Conservation (phyloP, 2,113 vertebrate species). For the Hucho hucho region DNA sequence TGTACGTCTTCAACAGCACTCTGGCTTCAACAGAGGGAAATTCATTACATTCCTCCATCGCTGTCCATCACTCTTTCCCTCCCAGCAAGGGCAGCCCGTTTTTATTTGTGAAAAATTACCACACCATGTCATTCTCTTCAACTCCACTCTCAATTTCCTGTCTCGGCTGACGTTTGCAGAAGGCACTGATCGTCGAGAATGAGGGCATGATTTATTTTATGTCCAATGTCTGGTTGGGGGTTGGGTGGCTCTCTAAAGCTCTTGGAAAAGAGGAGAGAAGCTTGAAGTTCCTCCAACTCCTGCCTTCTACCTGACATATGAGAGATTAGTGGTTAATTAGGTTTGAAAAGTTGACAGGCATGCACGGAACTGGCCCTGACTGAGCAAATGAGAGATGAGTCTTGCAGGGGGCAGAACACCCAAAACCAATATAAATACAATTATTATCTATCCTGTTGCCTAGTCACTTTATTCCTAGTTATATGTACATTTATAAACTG, state of each 20-base stretch:
- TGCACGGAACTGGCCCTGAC: slow-evolving; percentile 39
- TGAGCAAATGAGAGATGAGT: slow-evolving; percentile 50
- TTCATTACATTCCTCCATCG: not conserved
- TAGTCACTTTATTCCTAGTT: too few relatives aligned
- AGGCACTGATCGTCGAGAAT: slow-evolving; percentile 27
- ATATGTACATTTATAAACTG: too few relatives aligned
- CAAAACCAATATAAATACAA: slow-evolving; percentile 21
- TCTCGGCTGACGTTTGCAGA: slow-evolving; percentile 52
- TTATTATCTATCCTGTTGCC: too few relatives aligned
- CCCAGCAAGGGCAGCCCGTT: not conserved
- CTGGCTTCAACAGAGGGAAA: slow-evolving; percentile 32
- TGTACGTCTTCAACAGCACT: slow-evolving; percentile 16
- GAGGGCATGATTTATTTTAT: not conserved
- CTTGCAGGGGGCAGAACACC: slow-evolving; percentile 21
- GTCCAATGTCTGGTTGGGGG: too few relatives aligned
- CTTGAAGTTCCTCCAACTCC: slow-evolving; percentile 1
- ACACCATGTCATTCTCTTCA: slow-evolving; percentile 33
- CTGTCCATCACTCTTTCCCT: not conserved
- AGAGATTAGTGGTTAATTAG: slow-evolving; percentile 66
- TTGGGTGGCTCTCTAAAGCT: slow-evolving; percentile 42
- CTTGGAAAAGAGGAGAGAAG: slow-evolving; percentile 25
- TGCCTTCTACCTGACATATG: not conserved
- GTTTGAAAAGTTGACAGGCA: slow-evolving; percentile 55
- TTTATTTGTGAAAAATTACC: slow-evolving; percentile 25
- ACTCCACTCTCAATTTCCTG: slow-evolving; percentile 45